Evolutionary conservation across 2,888 invertebrate species (phyloP).

Genomic region (Trichogramma dendrolimi): DNA sequence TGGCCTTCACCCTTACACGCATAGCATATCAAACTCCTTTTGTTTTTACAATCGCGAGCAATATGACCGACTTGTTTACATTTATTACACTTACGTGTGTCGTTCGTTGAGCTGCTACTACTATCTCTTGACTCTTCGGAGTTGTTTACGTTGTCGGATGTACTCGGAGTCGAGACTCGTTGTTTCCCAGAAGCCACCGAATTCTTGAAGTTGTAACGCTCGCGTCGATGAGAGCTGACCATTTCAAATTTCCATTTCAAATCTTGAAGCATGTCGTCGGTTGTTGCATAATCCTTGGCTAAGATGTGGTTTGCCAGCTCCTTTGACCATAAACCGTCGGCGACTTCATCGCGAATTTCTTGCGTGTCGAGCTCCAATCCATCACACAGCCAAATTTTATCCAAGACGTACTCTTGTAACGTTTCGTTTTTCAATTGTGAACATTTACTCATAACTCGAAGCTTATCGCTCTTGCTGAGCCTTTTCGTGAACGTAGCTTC

Average conservation of each 20-base stretch:
- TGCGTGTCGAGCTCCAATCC: constrained; percentile 2
- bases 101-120: too few relatives aligned
- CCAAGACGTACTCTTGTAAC: constrained; percentile 18
- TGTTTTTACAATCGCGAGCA: too few relatives aligned
- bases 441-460: constrained; percentile 17
- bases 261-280: constrained; percentile 18
- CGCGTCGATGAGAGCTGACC: too few relatives aligned
- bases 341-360: constrained; percentile 17
- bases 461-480: constrained; percentile 9
- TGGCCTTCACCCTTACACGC: too few relatives aligned
- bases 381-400: constrained; percentile 21
- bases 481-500: neutral
- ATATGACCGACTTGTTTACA: too few relatives aligned
- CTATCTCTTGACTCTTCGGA: too few relatives aligned
- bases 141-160: too few relatives aligned
- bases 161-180: too few relatives aligned
- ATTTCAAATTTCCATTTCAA: constrained; percentile 4
- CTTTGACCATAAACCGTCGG: constrained; percentile 18
- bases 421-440: constrained; percentile 13
- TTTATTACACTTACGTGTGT: too few relatives aligned
- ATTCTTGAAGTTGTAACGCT: too few relatives aligned
- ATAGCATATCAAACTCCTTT: too few relatives aligned
- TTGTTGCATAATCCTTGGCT: constrained; percentile 4
- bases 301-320: constrained; percentile 11
- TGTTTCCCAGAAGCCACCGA: too few relatives aligned